These are phyloP conservation scores for Melanchra persicariae DNA, from an alignment of 2,888 invertebrate species.

Conservation along the genomic window DNA sequence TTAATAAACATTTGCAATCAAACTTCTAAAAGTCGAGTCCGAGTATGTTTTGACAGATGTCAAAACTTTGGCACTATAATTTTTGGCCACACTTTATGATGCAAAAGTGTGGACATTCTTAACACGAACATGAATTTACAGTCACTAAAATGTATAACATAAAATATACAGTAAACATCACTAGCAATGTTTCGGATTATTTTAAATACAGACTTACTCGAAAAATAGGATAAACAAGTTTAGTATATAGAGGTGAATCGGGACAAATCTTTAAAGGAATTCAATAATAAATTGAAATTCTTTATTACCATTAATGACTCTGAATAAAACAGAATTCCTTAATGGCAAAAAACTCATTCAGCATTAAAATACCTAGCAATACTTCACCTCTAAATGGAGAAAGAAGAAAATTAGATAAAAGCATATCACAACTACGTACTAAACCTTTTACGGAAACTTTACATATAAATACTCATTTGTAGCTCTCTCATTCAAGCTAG, in stretches of 20 bases:
- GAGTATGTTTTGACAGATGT: constrained; percentile 42
- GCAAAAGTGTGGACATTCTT: constrained; percentile 10
- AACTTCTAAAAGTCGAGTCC: constrained; percentile 6
- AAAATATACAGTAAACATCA: not conserved
- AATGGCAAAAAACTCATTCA: not conserved
- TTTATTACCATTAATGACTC: not conserved
- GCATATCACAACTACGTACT: not conserved
- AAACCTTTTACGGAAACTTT: not conserved
- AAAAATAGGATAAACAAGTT: not conserved
- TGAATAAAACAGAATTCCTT: not conserved
- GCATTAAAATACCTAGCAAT: not conserved
- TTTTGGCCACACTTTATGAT: constrained; percentile 6
- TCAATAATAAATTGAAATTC: not conserved
- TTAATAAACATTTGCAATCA: constrained; percentile 29
- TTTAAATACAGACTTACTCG: not conserved
- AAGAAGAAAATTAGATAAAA: not conserved
- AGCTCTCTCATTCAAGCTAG: constrained; percentile 15
- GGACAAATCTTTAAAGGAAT: not conserved
- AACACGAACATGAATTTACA: not conserved
- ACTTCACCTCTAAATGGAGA: not conserved
- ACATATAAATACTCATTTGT: not conserved
- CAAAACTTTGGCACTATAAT: constrained; percentile 39
- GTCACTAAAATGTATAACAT: constrained; percentile 16
- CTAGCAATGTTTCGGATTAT: not conserved
- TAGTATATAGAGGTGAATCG: not conserved